Evolutionary conservation across 2,113 vertebrate genomes (phyloP).

Genomic region (Bostrychus sinensis): DNA sequence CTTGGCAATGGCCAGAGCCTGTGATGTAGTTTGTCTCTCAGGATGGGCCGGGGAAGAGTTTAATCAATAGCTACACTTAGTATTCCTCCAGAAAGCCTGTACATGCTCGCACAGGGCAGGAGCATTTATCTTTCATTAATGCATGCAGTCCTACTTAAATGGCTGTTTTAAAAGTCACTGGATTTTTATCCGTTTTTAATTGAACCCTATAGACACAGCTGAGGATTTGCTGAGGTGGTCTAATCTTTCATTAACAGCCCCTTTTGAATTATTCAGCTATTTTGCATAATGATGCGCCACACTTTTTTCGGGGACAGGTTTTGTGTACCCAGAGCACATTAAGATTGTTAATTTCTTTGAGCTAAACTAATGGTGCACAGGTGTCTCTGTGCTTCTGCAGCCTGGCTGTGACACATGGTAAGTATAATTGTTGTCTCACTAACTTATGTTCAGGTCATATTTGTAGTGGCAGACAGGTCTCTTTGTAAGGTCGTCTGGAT

Average conservation of each 20-base stretch:
- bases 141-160: slow-evolving; percentile 52
- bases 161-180: slow-evolving; percentile 65
- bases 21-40: slow-evolving; percentile 63
- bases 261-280: slow-evolving; percentile 59
- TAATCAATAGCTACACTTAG: slow-evolving; percentile 73
- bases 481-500: slow-evolving; percentile 14
- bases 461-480: not conserved
- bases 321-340: slow-evolving; percentile 10
- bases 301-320: slow-evolving; percentile 18
- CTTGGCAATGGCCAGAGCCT: slow-evolving; percentile 59
- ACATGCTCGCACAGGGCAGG: slow-evolving; percentile 43
- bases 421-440: not conserved
- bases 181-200: slow-evolving; percentile 75
- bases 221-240: slow-evolving; percentile 57
- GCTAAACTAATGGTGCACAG: not conserved
- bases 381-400: not conserved
- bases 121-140: slow-evolving; percentile 76
- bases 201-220: slow-evolving; percentile 64
- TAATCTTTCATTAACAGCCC: slow-evolving; percentile 67
- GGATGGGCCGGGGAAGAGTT: slow-evolving; percentile 53
- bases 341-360: not conserved
- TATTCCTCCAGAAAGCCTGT: slow-evolving; percentile 56
- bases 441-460: not conserved
- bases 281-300: slow-evolving; percentile 45
- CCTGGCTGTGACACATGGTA: not conserved